Evolutionary conservation across 2,888 invertebrate species (phyloP).

Genomic region (Chymomyza caudatula): DNA sequence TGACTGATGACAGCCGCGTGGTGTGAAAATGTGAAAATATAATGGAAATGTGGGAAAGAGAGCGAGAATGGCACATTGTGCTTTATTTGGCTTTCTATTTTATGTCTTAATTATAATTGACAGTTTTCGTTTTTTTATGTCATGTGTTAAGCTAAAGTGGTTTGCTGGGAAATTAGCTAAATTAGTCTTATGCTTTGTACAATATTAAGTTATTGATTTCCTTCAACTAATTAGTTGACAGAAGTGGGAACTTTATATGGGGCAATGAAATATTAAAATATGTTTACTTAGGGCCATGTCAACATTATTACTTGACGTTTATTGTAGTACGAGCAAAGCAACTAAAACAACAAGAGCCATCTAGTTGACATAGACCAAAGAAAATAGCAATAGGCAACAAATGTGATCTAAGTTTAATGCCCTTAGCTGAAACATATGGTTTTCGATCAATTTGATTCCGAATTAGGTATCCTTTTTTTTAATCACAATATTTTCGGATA

Average conservation of each 20-base stretch:
- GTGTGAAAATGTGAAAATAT: conserved; percentile 63
- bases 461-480: too few species aligned
- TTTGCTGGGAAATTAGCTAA: conserved; percentile 14
- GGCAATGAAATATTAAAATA: neutral
- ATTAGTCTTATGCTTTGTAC: neutral
- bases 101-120: conserved; percentile 63
- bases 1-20: conserved; percentile 72
- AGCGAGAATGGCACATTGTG: neutral
- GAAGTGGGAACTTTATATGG: neutral
- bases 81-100: conserved; percentile 52
- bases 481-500: too few species aligned
- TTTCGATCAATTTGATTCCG: too few species aligned
- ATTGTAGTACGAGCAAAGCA: too few species aligned
- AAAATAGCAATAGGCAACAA: too few species aligned
- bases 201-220: conserved; percentile 49
- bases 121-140: neutral
- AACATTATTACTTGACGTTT: neutral
- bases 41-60: neutral
- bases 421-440: too few species aligned
- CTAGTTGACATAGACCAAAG: too few species aligned
- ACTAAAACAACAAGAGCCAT: too few species aligned
- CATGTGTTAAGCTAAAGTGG: conserved; percentile 24
- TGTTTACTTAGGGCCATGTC: neutral
- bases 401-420: too few species aligned
- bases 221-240: neutral